Conservation (phyloP, 2,888 invertebrate genomes). For the Allophyes oxyacanthae region DNA sequence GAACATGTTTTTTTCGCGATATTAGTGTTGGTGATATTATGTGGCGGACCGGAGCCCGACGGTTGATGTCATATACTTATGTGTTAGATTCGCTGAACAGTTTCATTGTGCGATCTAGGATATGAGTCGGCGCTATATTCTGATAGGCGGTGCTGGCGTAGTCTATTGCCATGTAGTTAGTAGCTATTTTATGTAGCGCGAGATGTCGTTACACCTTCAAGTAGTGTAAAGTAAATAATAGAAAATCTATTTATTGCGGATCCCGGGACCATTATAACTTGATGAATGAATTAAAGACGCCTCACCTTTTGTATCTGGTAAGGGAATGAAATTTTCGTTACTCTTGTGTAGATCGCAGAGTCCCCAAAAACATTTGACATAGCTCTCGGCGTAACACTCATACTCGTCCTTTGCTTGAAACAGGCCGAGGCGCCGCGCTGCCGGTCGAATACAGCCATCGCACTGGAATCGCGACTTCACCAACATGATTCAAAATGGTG, state of each 20-base stretch:
- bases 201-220: too few relatives aligned
- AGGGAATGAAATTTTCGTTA: conserved; percentile 57
- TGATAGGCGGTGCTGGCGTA: too few relatives aligned
- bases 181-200: too few relatives aligned
- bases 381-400: conserved; percentile 78
- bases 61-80: too few relatives aligned
- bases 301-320: conserved; percentile 34
- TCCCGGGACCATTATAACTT: background rate
- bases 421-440: conserved; percentile 66
- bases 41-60: too few relatives aligned
- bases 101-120: too few relatives aligned
- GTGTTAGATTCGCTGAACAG: too few relatives aligned
- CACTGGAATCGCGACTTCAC: conserved; percentile 62
- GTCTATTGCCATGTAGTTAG: too few relatives aligned
- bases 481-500: conserved; percentile 52
- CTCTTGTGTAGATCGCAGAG: conserved; percentile 77
- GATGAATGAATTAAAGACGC: background rate
- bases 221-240: too few relatives aligned
- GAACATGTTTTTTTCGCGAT: too few relatives aligned
- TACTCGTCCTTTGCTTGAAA: conserved; percentile 70
- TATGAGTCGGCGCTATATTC: too few relatives aligned
- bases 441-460: conserved; percentile 69
- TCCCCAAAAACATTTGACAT: conserved; percentile 82
- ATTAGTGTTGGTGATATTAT: too few relatives aligned
- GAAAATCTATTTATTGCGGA: background rate